phyloP scores from a whole-genome alignment of 2,113 vertebrate genomes.

The Peromyscus leucopus region DNA sequence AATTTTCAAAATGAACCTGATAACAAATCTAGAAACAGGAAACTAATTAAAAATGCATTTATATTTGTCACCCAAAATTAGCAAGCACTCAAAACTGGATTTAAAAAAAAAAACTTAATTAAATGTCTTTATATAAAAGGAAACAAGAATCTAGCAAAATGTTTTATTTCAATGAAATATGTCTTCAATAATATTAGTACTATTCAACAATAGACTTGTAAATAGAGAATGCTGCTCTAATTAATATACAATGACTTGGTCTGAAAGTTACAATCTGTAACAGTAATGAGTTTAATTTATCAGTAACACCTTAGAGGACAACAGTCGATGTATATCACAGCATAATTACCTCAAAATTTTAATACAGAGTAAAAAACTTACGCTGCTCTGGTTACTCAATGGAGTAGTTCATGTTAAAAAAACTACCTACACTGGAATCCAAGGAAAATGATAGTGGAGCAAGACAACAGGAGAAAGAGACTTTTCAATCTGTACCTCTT shows the following conservation, averaged over 20 bases:
- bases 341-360: background rate
- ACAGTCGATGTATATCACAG: background rate
- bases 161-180: background rate
- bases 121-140: background rate
- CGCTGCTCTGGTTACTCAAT: background rate
- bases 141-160: background rate
- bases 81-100: background rate
- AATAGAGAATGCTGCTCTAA: background rate
- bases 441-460: background rate
- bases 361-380: background rate
- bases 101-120: background rate
- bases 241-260: background rate
- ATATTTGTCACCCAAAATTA: background rate
- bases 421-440: background rate
- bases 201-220: background rate
- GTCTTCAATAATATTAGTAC: background rate
- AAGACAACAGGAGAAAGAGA: background rate
- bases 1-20: background rate
- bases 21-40: background rate
- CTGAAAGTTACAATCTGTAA: background rate
- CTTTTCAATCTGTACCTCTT: background rate
- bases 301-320: background rate
- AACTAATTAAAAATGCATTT: background rate
- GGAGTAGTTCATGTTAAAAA: background rate
- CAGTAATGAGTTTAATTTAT: background rate